phyloP scores from a whole-genome alignment of 2,113 vertebrate species.

The mouse (Mus musculus) region DNA sequence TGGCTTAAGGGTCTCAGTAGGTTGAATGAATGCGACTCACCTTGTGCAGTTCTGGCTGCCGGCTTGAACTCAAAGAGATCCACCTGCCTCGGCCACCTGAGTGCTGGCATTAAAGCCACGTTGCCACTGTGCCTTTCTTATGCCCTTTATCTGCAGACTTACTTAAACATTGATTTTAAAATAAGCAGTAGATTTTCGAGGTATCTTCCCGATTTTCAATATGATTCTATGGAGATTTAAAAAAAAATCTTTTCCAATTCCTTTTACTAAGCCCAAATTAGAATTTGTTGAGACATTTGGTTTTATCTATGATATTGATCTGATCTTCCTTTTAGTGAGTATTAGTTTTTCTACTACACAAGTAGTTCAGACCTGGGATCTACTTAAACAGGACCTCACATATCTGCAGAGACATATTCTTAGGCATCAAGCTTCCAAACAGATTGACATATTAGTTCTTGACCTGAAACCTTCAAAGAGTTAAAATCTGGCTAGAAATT shows the following conservation, averaged over 20 bases:
- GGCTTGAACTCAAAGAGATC: not conserved
- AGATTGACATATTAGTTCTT: conserved; percentile 53
- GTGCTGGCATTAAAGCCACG: not conserved
- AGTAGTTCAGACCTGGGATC: conserved; percentile 18
- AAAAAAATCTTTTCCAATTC: conserved; percentile 24
- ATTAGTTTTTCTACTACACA: conserved; percentile 34
- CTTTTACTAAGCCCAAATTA: conserved; percentile 40
- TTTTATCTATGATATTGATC: conserved; percentile 34
- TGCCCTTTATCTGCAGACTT: conserved; percentile 1
- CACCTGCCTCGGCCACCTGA: not conserved
- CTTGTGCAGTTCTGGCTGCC: not conserved
- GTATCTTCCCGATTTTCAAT: conserved; percentile 21
- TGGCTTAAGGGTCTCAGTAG: conserved; percentile 38
- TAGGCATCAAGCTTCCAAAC: conserved; percentile 34
- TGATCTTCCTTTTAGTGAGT: conserved; percentile 45
- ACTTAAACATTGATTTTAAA: conserved; percentile 19
- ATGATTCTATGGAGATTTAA: conserved; percentile 32
- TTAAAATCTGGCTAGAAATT: conserved; percentile 57
- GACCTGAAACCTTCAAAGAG: conserved; percentile 17
- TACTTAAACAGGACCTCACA: conserved; percentile 44
- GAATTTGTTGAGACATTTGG: conserved; percentile 19
- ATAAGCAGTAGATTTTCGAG: not conserved
- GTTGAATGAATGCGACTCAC: conserved; percentile 18
- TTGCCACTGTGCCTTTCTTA: not conserved
- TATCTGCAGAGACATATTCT: conserved; percentile 3